Evolutionary conservation across 1,140 invertebrate genomes (phyloP).

Genomic region (Orchesella cincta): DNA sequence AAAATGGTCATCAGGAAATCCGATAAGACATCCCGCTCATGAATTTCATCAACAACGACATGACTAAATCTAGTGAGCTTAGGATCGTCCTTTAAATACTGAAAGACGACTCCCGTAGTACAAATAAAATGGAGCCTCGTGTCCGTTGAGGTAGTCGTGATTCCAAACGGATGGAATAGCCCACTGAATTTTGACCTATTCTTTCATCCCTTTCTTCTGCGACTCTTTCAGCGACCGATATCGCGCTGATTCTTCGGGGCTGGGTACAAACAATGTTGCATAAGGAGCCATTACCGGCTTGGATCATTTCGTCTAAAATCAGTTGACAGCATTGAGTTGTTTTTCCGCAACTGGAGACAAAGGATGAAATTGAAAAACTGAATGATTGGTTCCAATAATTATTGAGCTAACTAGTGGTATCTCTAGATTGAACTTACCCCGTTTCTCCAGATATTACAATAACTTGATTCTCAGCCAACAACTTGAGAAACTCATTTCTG

Average conservation of each 20-base stretch:
- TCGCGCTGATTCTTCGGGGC: slow-evolving; percentile 88
- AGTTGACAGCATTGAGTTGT: slow-evolving; percentile 83
- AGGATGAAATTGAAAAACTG: too few species aligned
- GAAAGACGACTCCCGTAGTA: slow-evolving; percentile 75
- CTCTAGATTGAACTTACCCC: neutral
- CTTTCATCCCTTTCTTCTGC: slow-evolving; percentile 77
- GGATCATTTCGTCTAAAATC: slow-evolving; percentile 78
- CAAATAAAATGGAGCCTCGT: slow-evolving; percentile 81
- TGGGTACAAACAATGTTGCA: slow-evolving; percentile 88
- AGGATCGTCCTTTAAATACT: slow-evolving; percentile 73
- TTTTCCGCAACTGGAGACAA: slow-evolving; percentile 69
- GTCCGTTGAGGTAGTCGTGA: slow-evolving; percentile 46
- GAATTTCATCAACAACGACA: slow-evolving; percentile 80
- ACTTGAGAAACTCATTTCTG: slow-evolving; percentile 52
- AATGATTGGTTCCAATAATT: neutral
- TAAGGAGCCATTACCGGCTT: slow-evolving; percentile 67
- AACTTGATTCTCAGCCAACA: slow-evolving; percentile 52
- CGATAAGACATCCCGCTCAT: slow-evolving; percentile 72
- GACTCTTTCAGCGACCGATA: slow-evolving; percentile 82
- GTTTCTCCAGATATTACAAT: slow-evolving; percentile 24
- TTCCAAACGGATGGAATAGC: slow-evolving; percentile 82
- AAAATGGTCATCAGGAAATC: slow-evolving; percentile 78
- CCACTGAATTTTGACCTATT: slow-evolving; percentile 72
- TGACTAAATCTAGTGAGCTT: slow-evolving; percentile 69
- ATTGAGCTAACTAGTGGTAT: neutral